Evolutionary conservation across 2,888 invertebrate genomes (phyloP).

Genomic region (Caenorhabditis sp.): DNA sequence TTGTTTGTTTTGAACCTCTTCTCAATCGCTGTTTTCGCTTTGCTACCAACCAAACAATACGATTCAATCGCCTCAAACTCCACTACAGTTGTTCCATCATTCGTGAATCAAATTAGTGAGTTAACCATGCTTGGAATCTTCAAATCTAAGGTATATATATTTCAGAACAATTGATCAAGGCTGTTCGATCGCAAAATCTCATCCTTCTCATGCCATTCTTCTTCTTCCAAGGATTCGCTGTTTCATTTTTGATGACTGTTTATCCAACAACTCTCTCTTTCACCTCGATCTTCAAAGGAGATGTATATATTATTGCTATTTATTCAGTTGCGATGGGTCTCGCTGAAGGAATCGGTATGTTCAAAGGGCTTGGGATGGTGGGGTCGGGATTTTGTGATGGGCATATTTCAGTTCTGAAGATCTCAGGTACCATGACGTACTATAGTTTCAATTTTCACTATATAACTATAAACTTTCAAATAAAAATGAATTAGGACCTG

Average conservation of each 20-base stretch:
- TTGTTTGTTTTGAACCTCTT: conserved; percentile 45
- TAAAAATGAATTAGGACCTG: too few species aligned
- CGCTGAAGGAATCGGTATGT: conserved; percentile 48
- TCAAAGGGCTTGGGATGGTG: too few species aligned
- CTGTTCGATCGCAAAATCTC: conserved; percentile 37
- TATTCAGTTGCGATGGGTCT: conserved; percentile 48
- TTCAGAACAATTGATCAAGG: conserved; percentile 46
- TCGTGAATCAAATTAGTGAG: conserved; percentile 46
- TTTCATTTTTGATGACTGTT: conserved; percentile 52
- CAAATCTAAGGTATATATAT: not conserved
- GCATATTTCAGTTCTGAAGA: too few species aligned
- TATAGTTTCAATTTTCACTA: too few species aligned
- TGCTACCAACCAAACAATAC: conserved; percentile 50
- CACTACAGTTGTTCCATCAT: conserved; percentile 34
- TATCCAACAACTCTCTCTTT: conserved; percentile 53
- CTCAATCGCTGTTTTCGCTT: conserved; percentile 44
- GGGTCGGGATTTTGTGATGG: conserved; percentile 32
- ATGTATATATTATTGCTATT: conserved; percentile 48
- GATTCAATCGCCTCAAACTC: conserved; percentile 51
- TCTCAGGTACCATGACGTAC: too few species aligned
- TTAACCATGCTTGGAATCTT: not conserved
- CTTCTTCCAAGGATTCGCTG: conserved; percentile 54
- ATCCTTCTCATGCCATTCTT: conserved; percentile 52
- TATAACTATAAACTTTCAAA: too few species aligned
- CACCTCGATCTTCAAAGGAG: conserved; percentile 36